phyloP scores from a whole-genome alignment of 2,113 vertebrate species.

The Siphamia tubifer region DNA sequence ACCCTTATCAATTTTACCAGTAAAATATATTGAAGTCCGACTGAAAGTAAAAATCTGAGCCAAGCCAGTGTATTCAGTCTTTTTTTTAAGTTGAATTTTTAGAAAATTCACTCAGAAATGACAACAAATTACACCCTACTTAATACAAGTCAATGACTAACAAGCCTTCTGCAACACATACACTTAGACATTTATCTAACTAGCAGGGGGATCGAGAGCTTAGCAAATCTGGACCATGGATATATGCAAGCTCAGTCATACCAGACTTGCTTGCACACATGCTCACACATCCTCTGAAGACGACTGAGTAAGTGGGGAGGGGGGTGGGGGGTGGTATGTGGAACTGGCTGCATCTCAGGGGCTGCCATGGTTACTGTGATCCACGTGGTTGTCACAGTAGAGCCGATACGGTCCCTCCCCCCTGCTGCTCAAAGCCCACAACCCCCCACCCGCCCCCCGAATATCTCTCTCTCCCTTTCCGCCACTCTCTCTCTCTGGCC shows the following conservation, averaged over 20 bases:
- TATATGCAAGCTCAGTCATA: constrained; percentile 20
- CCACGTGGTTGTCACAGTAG: constrained; percentile 77
- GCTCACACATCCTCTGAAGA: constrained; percentile 34
- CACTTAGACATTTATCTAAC: too few species aligned
- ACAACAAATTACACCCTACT: too few species aligned
- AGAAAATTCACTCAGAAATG: too few species aligned
- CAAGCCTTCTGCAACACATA: too few species aligned
- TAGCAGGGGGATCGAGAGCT: too few species aligned
- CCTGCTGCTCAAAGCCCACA: constrained; percentile 1
- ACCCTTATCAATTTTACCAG: too few species aligned
- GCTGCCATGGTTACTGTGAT: constrained; percentile 77
- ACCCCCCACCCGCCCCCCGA: constrained; percentile 15
- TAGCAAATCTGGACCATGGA: too few species aligned
- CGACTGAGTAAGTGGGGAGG: not conserved
- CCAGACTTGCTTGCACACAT: constrained; percentile 29
- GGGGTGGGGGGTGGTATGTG: not conserved
- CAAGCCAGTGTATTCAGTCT: too few species aligned
- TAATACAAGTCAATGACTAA: too few species aligned
- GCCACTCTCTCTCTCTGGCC: constrained; percentile 22
- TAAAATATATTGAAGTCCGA: too few species aligned
- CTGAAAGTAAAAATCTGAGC: too few species aligned
- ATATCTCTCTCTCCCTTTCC: not conserved
- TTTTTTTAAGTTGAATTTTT: too few species aligned
- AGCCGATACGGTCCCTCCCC: constrained; percentile 27
- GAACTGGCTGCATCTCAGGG: constrained; percentile 47